Evolutionary conservation across 1,140 invertebrate species (phyloP), one percentile per base, ranked within the genome.

Genomic region (Lasioglossum baleicum): DNA sequence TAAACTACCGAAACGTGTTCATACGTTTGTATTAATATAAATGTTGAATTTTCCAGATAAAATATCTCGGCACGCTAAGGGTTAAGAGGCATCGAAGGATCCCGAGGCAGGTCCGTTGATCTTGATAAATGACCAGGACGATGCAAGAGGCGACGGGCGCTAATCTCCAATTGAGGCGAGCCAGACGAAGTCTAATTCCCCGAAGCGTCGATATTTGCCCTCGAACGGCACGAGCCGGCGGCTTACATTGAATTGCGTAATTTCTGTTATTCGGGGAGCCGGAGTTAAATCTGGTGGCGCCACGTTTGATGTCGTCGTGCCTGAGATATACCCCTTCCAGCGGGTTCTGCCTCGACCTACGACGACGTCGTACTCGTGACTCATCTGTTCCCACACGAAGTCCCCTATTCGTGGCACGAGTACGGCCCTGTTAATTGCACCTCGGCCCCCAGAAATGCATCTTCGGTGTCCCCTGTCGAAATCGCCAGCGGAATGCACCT

Each of bases 291-390:
- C 17, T 2, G 7, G 48, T 56, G 76, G 76, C 22, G 4, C 60
- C 31, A 2, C 5, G 2, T 4, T 22, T 3, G 20, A 2, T 1
- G 15, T 4, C 1, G 10, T 13, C 76, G 22, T 7, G 11, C 85
- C 85, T 86, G 84, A 63, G 61, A 42, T 77, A 65, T 76, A 35
- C 35, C 84, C 78, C 85, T 76, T 75, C 84, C 75, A 77, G 26
- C n/a, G 44, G 63, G 11, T 56, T 53, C 42, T 67, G 51, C 64
- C 70, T 73, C 63, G 65, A 80, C 83, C 77, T 82, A 73, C 74
- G 75, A 85, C 75, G 80, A 82, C 63, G 78, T 64, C 26, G 77
- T 22, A 67, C 68, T 70, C 71, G 71, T 87, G 86, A 87, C 75
- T 87, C 86, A 87, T 48, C 44, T 13, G 44, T 48, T 48, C 8